A percentile compares a stretch with the other conserved stretches of the same genome.
Conservation (phyloP, 1,140 invertebrate genomes). For the Drosophila pallidifrons region DNA sequence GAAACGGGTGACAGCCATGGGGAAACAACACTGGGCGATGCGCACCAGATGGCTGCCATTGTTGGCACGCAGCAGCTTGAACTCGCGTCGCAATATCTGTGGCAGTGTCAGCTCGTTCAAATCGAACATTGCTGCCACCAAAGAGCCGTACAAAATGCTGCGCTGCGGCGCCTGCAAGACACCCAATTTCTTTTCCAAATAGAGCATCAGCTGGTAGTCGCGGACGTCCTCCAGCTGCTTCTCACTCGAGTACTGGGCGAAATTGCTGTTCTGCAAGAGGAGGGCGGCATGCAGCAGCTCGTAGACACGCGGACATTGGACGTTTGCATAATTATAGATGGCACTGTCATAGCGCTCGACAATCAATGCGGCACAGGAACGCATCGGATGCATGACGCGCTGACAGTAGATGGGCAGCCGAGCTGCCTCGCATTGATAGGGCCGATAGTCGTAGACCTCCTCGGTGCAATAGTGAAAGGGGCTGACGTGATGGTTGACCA, state of each 20-base stretch:
- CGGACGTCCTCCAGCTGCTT: conserved; percentile 86
- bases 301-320: conserved; percentile 56
- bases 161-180: conserved; percentile 49
- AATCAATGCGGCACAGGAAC: conserved; percentile 90
- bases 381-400: conserved; percentile 87
- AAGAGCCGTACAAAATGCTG: conserved; percentile 84
- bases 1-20: conserved; percentile 86
- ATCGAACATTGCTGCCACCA: conserved; percentile 87
- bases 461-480: conserved; percentile 85
- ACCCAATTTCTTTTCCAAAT: conserved; percentile 85
- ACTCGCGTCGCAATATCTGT: conserved; percentile 86
- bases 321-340: conserved; percentile 29
- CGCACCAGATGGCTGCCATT: conserved; percentile 87
- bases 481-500: conserved; percentile 92
- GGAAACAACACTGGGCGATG: conserved; percentile 86
- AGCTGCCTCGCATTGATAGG: conserved; percentile 85
- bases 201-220: conserved; percentile 39
- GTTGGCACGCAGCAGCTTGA: conserved; percentile 58
- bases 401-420: conserved; percentile 82
- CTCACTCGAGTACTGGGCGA: conserved; percentile 85
- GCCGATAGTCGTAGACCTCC: conserved; percentile 91
- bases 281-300: conserved; percentile 87
- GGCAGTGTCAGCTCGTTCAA: conserved; percentile 85
- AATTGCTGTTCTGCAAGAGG: conserved; percentile 90
- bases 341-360: conserved; percentile 66